phyloP scores from a whole-genome alignment of 2,113 vertebrate genomes.

The Parus major region DNA sequence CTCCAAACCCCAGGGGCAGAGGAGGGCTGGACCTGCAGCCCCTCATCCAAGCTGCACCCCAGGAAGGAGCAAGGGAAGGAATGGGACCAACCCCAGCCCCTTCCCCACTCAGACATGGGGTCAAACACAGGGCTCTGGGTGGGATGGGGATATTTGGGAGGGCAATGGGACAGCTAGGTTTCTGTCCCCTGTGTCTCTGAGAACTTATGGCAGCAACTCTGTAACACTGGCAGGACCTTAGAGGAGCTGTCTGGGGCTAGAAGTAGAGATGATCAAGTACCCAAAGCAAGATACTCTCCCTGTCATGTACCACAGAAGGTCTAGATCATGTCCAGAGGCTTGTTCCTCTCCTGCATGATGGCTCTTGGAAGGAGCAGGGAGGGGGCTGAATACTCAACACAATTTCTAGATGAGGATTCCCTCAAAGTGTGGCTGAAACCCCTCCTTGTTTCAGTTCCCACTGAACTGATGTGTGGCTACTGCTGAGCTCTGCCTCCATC shows the following conservation, averaged over 20 bases:
- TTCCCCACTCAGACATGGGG: neutral
- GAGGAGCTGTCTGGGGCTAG: neutral
- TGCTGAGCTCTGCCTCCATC: neutral
- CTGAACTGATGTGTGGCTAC: neutral
- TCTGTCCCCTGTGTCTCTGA: constrained; percentile 63
- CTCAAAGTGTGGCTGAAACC: neutral
- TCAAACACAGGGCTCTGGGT: constrained; percentile 74
- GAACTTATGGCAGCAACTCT: constrained; percentile 73
- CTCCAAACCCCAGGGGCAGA: constrained; percentile 50
- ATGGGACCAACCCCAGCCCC: neutral
- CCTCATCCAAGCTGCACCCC: neutral
- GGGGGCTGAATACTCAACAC: neutral
- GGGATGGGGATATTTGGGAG: constrained; percentile 80
- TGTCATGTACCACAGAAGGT: neutral
- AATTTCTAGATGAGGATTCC: neutral
- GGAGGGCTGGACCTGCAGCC: neutral
- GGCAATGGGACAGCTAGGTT: constrained; percentile 67
- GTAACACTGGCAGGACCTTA: neutral
- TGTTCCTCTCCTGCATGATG: neutral
- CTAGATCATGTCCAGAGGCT: neutral
- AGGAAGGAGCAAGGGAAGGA: neutral
- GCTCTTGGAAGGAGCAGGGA: neutral
- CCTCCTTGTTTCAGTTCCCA: neutral
- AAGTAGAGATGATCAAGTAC: neutral
- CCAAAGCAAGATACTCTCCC: neutral